Evolutionary conservation across 1,140 invertebrate genomes (phyloP), one percentile per base, ranked within the genome.

Genomic region (Drosophila pallidifrons): DNA sequence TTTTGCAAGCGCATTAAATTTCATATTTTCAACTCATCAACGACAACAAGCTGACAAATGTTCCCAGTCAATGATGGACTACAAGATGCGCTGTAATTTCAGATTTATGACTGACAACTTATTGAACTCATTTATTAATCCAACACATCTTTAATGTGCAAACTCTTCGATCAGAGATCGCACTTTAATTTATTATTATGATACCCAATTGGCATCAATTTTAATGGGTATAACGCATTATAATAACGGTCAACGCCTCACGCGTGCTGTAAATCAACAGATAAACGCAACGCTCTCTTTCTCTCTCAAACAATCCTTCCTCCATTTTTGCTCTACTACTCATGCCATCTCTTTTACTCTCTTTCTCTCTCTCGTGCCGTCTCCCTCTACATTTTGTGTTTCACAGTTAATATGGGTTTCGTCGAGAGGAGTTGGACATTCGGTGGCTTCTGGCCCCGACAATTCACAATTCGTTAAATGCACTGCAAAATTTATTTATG

Each of bases 401-500:
- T 7, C 10, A 25, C 8, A 45, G 41, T 58, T 58, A 58, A 59
- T 69, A 41, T 63, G 43, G 15, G 43, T 71, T 16, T 16, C 15
- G n/a, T 3, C 28, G 49, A 20, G 13, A 45, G 11, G 16, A 43
- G 61, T 59, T 60, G 69, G 57, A 68, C 59, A 64, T 59, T 64
- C 13, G 63, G 54, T 38, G 63, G 49, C 52, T 77, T 69, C 45
- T 67, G 76, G 35, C 45, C 38, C 7, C 20, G 35, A 47, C 64
- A 75, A 74, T 80, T 75, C 75, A 81, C 81, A 83, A 88, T 85
- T 89, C 85, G 85, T 85, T 88, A 88, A 88, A 88, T 88, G 80
- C 83, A 88, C 65, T 88, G 78, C 85, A 75, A 87, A 89, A 89
- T 88, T 88, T 81, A 88, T 88, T 89, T 83, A 87, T 86, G 82